These are phyloP conservation scores for Nipponacmea schrenckii DNA, from an alignment of 2,888 invertebrate genomes.

Conservation along the genomic window DNA sequence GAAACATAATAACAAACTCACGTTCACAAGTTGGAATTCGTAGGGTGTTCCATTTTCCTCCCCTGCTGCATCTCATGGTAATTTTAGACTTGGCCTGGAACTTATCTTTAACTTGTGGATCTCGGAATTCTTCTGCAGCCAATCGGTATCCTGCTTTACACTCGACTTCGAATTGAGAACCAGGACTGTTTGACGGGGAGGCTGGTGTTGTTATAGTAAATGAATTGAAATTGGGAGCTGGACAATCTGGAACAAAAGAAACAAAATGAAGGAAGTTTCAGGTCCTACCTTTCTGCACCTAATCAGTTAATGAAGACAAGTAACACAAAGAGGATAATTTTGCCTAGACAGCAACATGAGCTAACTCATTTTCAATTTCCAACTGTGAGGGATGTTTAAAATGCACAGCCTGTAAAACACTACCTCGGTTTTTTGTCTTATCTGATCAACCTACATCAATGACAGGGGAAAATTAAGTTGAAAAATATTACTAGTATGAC, in stretches of 20 bases:
- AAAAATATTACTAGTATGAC: no score
- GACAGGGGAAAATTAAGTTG: no score
- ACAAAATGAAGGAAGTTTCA: background rate
- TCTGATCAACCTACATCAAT: no score
- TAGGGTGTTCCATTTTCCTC: conserved; percentile 43
- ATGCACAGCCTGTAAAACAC: no score
- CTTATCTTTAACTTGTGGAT: background rate
- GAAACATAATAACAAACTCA: conserved; percentile 25
- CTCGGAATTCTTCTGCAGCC: conserved; percentile 37
- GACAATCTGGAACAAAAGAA: conserved; percentile 40
- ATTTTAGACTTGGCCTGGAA: conserved; percentile 13
- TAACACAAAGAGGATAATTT: no score
- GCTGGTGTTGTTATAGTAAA: conserved; percentile 23
- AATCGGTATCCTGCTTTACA: conserved; percentile 48
- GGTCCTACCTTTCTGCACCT: no score
- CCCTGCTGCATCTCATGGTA: conserved; percentile 37
- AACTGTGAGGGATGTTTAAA: no score
- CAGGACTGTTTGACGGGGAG: conserved; percentile 29
- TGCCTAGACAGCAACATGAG: no score
- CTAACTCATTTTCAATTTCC: no score
- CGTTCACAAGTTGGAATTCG: conserved; percentile 40
- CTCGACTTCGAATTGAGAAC: conserved; percentile 33
- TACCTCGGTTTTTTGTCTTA: no score
- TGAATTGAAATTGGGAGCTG: conserved; percentile 38
- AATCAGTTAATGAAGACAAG: no score